Base-by-base conservation (phyloP, 2,797 vertebrate genomes). In the Sebastes cheni region DNA sequence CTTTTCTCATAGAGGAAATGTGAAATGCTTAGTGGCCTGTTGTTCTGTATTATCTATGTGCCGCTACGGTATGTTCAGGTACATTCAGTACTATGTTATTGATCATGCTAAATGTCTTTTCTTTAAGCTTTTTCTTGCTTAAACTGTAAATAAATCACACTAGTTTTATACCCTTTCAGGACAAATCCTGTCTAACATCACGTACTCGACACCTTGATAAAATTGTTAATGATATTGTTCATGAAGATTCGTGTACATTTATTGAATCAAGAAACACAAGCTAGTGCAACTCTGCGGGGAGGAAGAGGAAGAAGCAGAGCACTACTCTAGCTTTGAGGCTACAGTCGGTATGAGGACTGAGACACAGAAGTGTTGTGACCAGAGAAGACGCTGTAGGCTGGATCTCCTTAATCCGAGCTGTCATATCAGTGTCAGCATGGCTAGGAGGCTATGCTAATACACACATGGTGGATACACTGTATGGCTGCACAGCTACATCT, bases 381-480 rank as follows among this genome's bases (percentile, higher is more conserved):
- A 84, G 79, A 82, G 73, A 85, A 89, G 64, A 85, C 8, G 62
- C 82, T 82, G 76, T 61, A 65, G 88, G 80, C 75, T 78, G 87
- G 69, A 86, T 92, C 87, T 86, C 80, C 68, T 81, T 91, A 93
- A 95, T 93, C 84, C 69, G 6, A 85, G 85, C 85, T 70, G 92
- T 93, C 91, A 91, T 84, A 92, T 94, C 93, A 88, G 89, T 91
- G 90, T 92, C 89, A 91, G 87, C 75, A 62, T 54, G 64, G 79
- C 80, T 82, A 46, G 56, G 34, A 83, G 83, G 88, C 80, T 82
- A 82, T 69, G 84, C 80, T 82, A 85, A 69, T 52, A 85, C 81
- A 60, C 75, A 74, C n/a, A 73, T 6, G 42, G 56, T 32, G 9
- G 46, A 85, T 80, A 39, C 39, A 64, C 74, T 66, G 42, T 67